Conservation (phyloP, 2,113 vertebrate species). For the Periophthalmodon schlosseri region DNA sequence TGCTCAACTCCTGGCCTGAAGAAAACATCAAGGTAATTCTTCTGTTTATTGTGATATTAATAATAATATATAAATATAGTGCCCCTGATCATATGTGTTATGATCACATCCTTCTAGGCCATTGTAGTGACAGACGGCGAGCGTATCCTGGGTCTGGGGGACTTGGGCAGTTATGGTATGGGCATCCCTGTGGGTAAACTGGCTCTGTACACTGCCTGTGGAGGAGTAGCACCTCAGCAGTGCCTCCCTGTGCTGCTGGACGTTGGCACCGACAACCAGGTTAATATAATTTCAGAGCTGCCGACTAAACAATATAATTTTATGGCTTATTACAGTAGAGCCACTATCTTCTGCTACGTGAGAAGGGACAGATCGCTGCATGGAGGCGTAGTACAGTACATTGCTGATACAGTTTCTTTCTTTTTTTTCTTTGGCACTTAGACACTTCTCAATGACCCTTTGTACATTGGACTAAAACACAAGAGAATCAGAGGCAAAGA, state of each 20-base stretch:
- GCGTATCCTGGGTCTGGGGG: conserved; percentile 93
- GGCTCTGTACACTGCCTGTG: conserved; percentile 95
- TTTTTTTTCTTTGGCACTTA: conserved; percentile 55
- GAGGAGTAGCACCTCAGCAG: conserved; percentile 88
- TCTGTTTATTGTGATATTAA: not conserved
- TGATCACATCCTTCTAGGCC: conserved; percentile 77
- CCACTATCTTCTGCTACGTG: conserved; percentile 8
- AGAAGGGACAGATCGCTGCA: not conserved
- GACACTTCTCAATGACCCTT: conserved; percentile 88
- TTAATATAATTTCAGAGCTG: conserved; percentile 44
- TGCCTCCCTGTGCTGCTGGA: conserved; percentile 96
- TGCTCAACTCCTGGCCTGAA: conserved; percentile 97
- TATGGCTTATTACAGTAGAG: not conserved
- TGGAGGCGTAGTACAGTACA: not conserved
- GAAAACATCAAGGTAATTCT: conserved; percentile 89
- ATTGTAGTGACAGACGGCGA: conserved; percentile 98
- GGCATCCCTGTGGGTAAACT: conserved; percentile 97
- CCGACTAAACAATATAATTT: not conserved
- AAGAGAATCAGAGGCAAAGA: conserved; percentile 88
- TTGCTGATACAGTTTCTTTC: not conserved
- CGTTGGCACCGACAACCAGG: conserved; percentile 97
- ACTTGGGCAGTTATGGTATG: conserved; percentile 95
- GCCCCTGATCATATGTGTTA: not conserved
- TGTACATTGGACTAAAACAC: conserved; percentile 97
- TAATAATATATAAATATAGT: not conserved